Conservation (phyloP, 2,797 vertebrate species). For the Serranus cabrilla region DNA sequence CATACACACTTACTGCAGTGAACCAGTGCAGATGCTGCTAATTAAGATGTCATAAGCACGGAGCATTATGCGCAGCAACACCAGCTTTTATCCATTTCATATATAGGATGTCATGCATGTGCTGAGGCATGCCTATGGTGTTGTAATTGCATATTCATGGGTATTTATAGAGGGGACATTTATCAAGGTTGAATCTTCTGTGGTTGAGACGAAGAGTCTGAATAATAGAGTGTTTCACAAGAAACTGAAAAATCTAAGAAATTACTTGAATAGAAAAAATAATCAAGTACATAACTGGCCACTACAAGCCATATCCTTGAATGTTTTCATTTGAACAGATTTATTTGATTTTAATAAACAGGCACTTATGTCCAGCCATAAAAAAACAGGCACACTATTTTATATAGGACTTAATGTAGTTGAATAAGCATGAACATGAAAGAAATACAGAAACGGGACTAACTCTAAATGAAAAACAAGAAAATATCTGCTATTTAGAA, state of each 20-base stretch:
- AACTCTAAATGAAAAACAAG: too few relatives aligned
- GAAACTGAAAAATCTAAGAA: neutral
- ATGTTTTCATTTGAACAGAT: too few relatives aligned
- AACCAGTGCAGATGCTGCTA: conserved; percentile 38
- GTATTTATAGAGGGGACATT: conserved; percentile 36
- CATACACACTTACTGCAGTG: conserved; percentile 2
- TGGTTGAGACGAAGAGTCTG: neutral
- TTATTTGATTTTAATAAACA: neutral
- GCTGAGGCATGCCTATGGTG: conserved; percentile 13
- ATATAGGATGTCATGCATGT: conserved; percentile 28
- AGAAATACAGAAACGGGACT: neutral
- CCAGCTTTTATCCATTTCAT: conserved; percentile 40
- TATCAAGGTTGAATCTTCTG: conserved; percentile 29
- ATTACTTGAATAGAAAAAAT: neutral
- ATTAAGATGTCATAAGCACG: conserved; percentile 48
- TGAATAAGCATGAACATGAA: neutral
- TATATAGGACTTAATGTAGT: too few relatives aligned
- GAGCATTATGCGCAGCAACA: conserved; percentile 37
- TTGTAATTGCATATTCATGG: conserved; percentile 32
- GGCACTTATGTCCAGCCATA: neutral
- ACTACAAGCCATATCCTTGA: too few relatives aligned
- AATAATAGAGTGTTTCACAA: too few relatives aligned
- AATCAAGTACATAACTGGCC: neutral
- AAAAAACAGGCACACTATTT: neutral
- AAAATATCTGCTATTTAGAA: too few relatives aligned